These are phyloP conservation scores for Acanthosoma haemorrhoidale DNA, from an alignment of 2,888 invertebrate genomes.

Conservation along the genomic window DNA sequence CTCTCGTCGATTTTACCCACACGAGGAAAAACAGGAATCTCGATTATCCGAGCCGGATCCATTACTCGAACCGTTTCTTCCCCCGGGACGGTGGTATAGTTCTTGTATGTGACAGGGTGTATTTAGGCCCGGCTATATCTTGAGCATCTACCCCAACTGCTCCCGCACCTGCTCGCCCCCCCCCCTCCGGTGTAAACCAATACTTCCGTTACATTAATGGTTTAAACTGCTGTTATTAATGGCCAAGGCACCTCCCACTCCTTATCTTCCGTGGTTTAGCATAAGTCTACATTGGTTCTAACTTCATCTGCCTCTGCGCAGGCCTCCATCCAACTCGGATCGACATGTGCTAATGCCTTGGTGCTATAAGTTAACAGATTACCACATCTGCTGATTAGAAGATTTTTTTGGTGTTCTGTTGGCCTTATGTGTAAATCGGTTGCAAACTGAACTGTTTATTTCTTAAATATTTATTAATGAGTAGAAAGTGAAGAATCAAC, in stretches of 20 bases:
- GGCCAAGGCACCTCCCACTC: background rate
- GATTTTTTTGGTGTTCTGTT: too few relatives aligned
- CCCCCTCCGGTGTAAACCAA: background rate
- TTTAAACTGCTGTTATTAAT: background rate
- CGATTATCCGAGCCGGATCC: background rate
- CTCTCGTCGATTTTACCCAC: too few relatives aligned
- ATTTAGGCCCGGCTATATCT: background rate
- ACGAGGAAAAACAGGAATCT: too few relatives aligned
- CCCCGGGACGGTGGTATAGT: background rate
- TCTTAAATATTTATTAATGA: too few relatives aligned
- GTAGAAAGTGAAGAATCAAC: too few relatives aligned
- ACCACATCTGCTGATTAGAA: too few relatives aligned
- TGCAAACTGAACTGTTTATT: too few relatives aligned
- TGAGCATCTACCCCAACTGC: background rate
- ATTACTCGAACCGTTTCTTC: background rate
- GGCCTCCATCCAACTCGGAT: background rate
- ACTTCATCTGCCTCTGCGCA: background rate
- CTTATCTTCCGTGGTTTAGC: constrained; percentile 6
- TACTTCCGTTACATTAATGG: background rate
- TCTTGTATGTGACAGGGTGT: background rate
- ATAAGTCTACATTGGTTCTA: background rate
- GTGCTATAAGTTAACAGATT: too few relatives aligned
- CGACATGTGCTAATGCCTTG: too few relatives aligned
- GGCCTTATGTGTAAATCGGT: too few relatives aligned
- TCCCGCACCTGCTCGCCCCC: background rate